These are phyloP conservation scores for Spodoptera picta DNA, from an alignment of 2,888 invertebrate genomes.

Conservation along the genomic window DNA sequence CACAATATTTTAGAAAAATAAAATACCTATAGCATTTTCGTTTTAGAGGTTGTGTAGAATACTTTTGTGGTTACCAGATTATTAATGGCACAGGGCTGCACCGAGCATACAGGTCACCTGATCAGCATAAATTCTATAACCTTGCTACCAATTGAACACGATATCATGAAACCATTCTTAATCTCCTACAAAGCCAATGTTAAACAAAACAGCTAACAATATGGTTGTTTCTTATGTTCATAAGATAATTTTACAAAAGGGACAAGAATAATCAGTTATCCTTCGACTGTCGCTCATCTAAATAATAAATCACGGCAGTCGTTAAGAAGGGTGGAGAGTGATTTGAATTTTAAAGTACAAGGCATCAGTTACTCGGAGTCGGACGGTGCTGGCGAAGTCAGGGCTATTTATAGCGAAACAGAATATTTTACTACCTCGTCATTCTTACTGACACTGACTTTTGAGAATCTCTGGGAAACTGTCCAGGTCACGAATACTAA, in stretches of 20 bases:
- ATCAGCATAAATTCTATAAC: no score
- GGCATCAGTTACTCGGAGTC: not conserved
- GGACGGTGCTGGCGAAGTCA: not conserved
- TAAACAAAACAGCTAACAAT: no score
- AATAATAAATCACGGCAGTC: conserved; percentile 3
- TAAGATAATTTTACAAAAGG: not conserved
- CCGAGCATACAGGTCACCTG: no score
- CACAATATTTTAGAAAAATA: no score
- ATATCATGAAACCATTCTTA: no score
- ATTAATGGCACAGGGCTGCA: no score
- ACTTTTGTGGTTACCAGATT: no score
- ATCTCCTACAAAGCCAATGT: no score
- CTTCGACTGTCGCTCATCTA: not conserved
- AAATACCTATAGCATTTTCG: no score
- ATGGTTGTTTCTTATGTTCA: no score
- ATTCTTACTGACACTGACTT: conserved; percentile 3
- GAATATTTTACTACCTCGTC: conserved; percentile 10
- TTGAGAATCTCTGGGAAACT: not conserved
- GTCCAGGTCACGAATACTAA: conserved; percentile 4
- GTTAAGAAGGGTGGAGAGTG: not conserved
- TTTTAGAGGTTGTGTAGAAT: no score
- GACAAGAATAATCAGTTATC: conserved; percentile 1
- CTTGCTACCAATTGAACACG: no score
- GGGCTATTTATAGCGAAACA: conserved; percentile 11
- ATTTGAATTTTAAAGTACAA: conserved; percentile 5